Conservation (phyloP, 2,113 vertebrate genomes). For the Tautogolabrus adspersus region DNA sequence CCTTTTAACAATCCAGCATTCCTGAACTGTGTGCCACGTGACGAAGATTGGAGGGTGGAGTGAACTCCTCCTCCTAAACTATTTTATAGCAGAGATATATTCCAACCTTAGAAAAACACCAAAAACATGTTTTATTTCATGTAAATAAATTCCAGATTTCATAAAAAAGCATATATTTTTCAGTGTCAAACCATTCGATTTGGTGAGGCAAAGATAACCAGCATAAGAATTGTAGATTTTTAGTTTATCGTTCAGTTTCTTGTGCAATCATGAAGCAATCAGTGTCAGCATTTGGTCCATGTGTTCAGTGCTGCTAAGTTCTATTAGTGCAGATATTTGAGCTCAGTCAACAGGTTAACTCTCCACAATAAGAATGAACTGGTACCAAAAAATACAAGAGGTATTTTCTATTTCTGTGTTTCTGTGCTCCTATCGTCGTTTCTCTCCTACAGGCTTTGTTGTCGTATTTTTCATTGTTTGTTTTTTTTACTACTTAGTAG, state of each 20-base stretch:
- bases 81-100: not conserved
- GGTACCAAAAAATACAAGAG: not conserved
- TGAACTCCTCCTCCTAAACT: not conserved
- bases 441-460: not conserved
- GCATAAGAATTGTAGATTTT: not conserved
- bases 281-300: constrained; percentile 26
- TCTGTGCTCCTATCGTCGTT: not conserved
- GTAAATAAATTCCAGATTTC: constrained; percentile 1
- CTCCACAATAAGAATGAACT: not conserved
- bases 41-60: not conserved
- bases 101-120: not conserved
- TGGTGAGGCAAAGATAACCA: not conserved
- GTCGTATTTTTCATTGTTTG: not conserved
- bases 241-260: not conserved
- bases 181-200: constrained; percentile 5
- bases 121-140: constrained; percentile 2
- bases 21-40: not conserved
- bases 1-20: not conserved
- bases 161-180: not conserved
- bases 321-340: not conserved
- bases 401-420: not conserved
- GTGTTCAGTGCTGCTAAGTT: not conserved
- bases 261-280: not conserved
- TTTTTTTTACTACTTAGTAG: constrained; percentile 5
- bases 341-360: constrained; percentile 3